Base-by-base conservation (phyloP, 2,888 invertebrate genomes). In the Aspidiotus destructor region DNA sequence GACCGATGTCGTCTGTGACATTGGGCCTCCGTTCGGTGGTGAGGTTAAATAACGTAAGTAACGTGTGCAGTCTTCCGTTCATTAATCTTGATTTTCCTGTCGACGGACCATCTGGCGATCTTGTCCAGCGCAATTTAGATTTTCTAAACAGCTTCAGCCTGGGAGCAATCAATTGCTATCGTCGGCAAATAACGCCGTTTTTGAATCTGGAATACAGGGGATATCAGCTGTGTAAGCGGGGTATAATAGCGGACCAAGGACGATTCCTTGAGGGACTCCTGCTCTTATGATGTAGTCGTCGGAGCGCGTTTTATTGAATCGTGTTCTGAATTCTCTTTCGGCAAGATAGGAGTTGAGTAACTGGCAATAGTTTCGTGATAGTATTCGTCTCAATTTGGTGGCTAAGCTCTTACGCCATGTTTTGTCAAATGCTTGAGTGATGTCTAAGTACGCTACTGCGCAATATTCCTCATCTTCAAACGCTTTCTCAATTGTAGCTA, bases 371-470 rank as follows among this genome's bases (percentile, higher is more conserved):
- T 48, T 48, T 48, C n/a, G 2, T 48, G 48, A 6, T 13, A 48
- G 48, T 48, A 48, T 1, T n/a, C 48, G 48, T 2, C n/a, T 48
- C 48, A 48, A n/a, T 48, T 48, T 48, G 48, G n/a, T 11, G 6
- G 48, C 48, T n/a, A 48, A n/a, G 6, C 48, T n/a, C n/a, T 48
- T 48, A 48, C 6, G 48, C 48, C 48, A 48, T 48, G n/a, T 2
- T n/a, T 48, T 48, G n/a, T 48, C 48, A 48, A 48, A 48, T n/a
- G 48, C 48, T 48, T 48, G 48, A 13, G 48, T 48, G 48, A 48
- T 48, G n/a, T 48, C 48, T 48, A 48, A n/a, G 6, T 48, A 48
- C n/a, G 48, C 48, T 2, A 11, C 6, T 48, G 6, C 48, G n/a
- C 48, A 48, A 13, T 13, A 48, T 48, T 48, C 6, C n/a, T 2